These are phyloP conservation scores for Probaryconus sp. DNA, from an alignment of 1,140 invertebrate species.

Conservation along the genomic window DNA sequence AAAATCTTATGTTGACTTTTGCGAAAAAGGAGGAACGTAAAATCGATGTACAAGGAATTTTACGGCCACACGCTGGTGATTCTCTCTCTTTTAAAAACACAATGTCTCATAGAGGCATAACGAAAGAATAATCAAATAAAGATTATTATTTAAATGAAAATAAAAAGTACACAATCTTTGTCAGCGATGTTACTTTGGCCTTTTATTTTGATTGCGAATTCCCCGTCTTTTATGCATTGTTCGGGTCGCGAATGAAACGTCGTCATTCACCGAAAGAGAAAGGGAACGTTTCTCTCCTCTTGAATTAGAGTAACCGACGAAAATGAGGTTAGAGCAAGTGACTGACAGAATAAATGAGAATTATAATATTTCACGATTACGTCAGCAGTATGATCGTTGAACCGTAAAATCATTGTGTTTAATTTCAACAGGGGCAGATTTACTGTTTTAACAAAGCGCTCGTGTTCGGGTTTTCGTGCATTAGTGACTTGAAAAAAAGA, in stretches of 20 bases:
- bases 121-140: too few relatives aligned
- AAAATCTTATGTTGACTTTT: conserved; percentile 47
- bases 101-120: too few relatives aligned
- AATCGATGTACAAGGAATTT: conserved; percentile 41
- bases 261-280: conserved; percentile 46
- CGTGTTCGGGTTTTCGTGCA: conserved; percentile 3
- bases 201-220: conserved; percentile 50
- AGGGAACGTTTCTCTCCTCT: conserved; percentile 39
- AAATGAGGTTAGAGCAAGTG: conserved; percentile 46
- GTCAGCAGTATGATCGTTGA: conserved; percentile 42
- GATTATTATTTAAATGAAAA: too few relatives aligned
- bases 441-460: conserved; percentile 18
- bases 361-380: conserved; percentile 55
- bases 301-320: conserved; percentile 48
- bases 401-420: conserved; percentile 35
- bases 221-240: conserved; percentile 20
- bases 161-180: too few relatives aligned
- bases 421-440: conserved; percentile 21
- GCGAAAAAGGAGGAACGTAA: conserved; percentile 39
- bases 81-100: too few relatives aligned
- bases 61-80: too few relatives aligned
- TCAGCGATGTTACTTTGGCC: conserved; percentile 38
- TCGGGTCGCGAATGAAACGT: conserved; percentile 20
- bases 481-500: not conserved
- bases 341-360: conserved; percentile 54